Percentiles rank a stretch among this genome's conserved stretches.
Evolutionary conservation across 2,797 vertebrate species (phyloP).

Genomic region (Merluccius polli): DNA sequence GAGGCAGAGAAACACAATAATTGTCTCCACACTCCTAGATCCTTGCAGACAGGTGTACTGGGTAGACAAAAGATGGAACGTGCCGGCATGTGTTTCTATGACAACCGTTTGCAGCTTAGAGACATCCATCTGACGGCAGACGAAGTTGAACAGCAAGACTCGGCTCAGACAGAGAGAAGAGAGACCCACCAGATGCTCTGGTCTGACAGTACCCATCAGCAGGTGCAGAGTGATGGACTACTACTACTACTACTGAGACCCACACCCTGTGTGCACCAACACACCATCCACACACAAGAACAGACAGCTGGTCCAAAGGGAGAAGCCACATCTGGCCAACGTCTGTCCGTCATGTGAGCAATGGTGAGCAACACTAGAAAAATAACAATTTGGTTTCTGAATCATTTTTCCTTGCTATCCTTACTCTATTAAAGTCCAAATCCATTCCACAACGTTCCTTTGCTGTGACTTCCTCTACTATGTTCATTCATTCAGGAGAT

Average conservation of each 20-base stretch:
- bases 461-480: background rate
- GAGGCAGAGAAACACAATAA: background rate
- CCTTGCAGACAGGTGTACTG: background rate
- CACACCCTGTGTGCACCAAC: slow-evolving; percentile 17
- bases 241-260: background rate
- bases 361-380: background rate
- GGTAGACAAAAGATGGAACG: slow-evolving; percentile 6
- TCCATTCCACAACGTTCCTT: background rate
- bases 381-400: background rate
- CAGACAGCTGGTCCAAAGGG: slow-evolving; percentile 34
- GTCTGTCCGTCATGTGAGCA: slow-evolving; percentile 18
- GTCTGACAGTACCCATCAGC: slow-evolving; percentile 33
- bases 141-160: slow-evolving; percentile 24
- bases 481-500: too few relatives aligned
- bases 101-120: slow-evolving; percentile 3
- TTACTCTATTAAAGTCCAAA: background rate
- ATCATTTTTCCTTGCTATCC: background rate
- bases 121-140: slow-evolving; percentile 21
- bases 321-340: slow-evolving; percentile 39
- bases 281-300: slow-evolving; percentile 30
- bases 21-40: background rate
- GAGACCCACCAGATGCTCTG: slow-evolving; percentile 8
- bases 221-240: slow-evolving; percentile 38
- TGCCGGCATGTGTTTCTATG: slow-evolving; percentile 3
- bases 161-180: slow-evolving; percentile 6